Evolutionary conservation across 2,113 vertebrate species (phyloP), one percentile per base, ranked within the genome.

Genomic region (Urocitellus parryii): DNA sequence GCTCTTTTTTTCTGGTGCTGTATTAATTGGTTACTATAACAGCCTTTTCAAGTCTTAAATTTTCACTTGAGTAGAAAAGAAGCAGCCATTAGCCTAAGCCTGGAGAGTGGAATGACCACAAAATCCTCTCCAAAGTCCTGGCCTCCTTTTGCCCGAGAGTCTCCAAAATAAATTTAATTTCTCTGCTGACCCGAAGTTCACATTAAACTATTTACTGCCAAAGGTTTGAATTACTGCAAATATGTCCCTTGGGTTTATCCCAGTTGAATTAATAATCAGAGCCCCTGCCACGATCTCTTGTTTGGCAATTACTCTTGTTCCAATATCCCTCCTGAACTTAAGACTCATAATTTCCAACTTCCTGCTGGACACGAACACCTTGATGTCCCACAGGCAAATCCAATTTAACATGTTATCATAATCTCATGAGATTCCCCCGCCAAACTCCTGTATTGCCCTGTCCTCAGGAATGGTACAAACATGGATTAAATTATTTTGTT

Each of bases 111-210:
- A 95, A 97, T 92, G 90, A 95, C 91, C 93, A 97, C 91, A 95
- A 89, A 95, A 89, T 83, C 88, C 92, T 96, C 96, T 89, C 96
- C 39, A 93, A 94, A 96, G 72, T 84, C 87, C 93, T 97, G 97
- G 96, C 93, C 79, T 94, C 87, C 74, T 98, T 95, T 95, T 65
- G 94, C 93, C 61, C 91, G 72, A 92, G 51, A 89, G 83, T 97
- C 97, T 97, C 97, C 97, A 97, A 98, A 97, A 97, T 96, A 97
- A 98, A 97, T 97, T 97, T 94, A 95, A 96, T 97, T 95, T 97
- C 91, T 97, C 93, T 67, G 58, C 76, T 97, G 97, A 98, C 97
- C 97, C 91, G 83, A 96, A 95, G 84, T 96, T 98, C 97, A 96
- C 97, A 97, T 96, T 96, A 80, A 96, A 95, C 87, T 90, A 73